Evolutionary conservation across 2,113 vertebrate genomes (phyloP).

Genomic region (Phylloscopus trochiloides): DNA sequence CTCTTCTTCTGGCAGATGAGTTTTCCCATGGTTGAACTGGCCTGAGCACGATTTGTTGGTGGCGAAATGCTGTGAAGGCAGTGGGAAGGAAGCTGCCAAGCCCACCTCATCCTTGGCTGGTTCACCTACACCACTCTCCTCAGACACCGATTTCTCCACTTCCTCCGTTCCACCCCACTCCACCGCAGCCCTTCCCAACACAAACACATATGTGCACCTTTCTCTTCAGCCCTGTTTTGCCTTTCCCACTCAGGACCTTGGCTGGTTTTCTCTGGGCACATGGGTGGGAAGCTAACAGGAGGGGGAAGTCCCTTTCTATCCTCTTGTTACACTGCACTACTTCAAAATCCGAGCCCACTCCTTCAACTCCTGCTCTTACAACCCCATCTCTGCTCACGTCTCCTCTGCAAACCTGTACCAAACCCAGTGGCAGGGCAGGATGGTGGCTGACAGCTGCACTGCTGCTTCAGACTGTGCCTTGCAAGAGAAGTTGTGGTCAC

Average conservation of each 20-base stretch:
- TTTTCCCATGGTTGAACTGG: background rate
- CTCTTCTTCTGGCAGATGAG: background rate
- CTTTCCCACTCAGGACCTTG: background rate
- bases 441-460: accelerated
- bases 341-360: background rate
- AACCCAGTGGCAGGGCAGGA: background rate
- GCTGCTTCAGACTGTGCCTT: background rate
- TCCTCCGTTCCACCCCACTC: background rate
- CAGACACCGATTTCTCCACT: background rate
- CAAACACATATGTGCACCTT: background rate
- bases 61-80: background rate
- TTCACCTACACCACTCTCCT: background rate
- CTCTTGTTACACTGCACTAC: background rate
- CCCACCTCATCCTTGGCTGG: background rate
- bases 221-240: background rate
- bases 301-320: background rate
- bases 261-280: background rate
- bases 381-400: background rate
- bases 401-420: background rate
- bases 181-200: background rate
- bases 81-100: background rate
- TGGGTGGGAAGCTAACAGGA: background rate
- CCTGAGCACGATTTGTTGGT: background rate
- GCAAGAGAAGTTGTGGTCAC: background rate
- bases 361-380: background rate